Percentiles rank a stretch among this genome's conserved stretches.
Evolutionary conservation across 2,888 invertebrate genomes (phyloP).

Genomic region (Eupelmus urozonus): DNA sequence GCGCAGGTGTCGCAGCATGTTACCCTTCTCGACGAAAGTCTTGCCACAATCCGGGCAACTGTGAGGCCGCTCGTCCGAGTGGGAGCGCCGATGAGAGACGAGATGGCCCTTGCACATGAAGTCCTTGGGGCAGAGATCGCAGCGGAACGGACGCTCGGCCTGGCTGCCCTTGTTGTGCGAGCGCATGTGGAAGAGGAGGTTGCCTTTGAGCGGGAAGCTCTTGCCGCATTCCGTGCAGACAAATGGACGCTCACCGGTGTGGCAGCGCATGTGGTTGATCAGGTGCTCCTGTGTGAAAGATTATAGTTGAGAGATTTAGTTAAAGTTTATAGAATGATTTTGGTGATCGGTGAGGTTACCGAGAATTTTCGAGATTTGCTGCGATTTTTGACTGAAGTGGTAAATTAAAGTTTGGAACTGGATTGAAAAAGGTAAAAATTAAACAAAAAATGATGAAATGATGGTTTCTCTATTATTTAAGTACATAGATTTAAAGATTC

Average conservation of each 20-base stretch:
- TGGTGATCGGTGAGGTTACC: too few relatives aligned
- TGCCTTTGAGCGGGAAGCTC: slow-evolving; percentile 90
- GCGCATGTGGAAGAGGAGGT: slow-evolving; percentile 90
- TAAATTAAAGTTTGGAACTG: too few relatives aligned
- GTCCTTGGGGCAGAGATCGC: slow-evolving; percentile 91
- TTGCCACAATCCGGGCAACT: slow-evolving; percentile 86
- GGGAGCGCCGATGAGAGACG: slow-evolving; percentile 89
- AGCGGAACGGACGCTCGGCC: slow-evolving; percentile 84
- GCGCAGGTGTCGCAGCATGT: slow-evolving; percentile 85
- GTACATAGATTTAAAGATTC: too few relatives aligned
- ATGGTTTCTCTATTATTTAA: too few relatives aligned
- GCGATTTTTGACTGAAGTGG: too few relatives aligned
- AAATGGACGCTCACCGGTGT: slow-evolving; percentile 89
- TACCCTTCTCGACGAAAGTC: slow-evolving; percentile 89
- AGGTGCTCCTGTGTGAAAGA: slow-evolving; percentile 81
- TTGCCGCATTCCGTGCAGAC: slow-evolving; percentile 92
- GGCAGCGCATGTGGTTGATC: slow-evolving; percentile 87
- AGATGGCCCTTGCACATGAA: slow-evolving; percentile 93
- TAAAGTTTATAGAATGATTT: too few relatives aligned
- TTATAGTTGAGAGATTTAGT: too few relatives aligned
- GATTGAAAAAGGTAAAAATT: too few relatives aligned
- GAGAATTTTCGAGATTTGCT: too few relatives aligned
- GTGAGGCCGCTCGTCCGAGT: slow-evolving; percentile 82
- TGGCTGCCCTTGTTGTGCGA: slow-evolving; percentile 88
- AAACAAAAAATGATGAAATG: too few relatives aligned